Conservation (phyloP, 2,888 invertebrate species). For the Epiblema foenella region DNA sequence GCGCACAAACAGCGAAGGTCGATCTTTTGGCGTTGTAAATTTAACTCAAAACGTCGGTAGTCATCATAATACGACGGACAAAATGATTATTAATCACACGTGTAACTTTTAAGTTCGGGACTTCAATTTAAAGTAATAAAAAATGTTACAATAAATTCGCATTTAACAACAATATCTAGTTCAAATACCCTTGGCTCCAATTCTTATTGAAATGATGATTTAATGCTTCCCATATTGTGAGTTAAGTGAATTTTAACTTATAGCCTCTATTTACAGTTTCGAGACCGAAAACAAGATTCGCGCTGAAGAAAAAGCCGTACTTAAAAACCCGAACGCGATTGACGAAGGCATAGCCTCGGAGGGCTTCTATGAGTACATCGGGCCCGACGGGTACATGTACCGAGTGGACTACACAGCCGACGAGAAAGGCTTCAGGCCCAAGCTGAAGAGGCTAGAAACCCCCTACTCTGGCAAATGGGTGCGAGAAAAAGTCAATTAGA, state of each 20-base stretch:
- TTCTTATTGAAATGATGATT: constrained; percentile 21
- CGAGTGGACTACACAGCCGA: constrained; percentile 82
- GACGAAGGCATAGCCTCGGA: constrained; percentile 81
- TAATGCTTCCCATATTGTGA: constrained; percentile 13
- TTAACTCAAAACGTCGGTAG: constrained; percentile 8
- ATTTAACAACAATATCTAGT: constrained; percentile 34
- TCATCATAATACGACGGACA: constrained; percentile 14
- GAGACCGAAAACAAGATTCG: constrained; percentile 84
- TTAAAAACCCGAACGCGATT: constrained; percentile 78
- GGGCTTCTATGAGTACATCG: constrained; percentile 83
- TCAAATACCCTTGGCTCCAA: constrained; percentile 21
- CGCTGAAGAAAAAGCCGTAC: constrained; percentile 79
- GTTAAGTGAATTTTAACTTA: constrained; percentile 13
- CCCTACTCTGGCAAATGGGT: constrained; percentile 82
- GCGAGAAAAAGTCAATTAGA: constrained; percentile 74
- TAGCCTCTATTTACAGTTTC: constrained; percentile 65
- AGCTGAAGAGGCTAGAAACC: constrained; percentile 76
- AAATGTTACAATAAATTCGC: constrained; percentile 26
- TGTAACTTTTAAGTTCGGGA: constrained; percentile 1
- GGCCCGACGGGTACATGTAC: constrained; percentile 82
- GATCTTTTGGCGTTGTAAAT: constrained; percentile 32
- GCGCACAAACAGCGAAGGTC: constrained; percentile 32
- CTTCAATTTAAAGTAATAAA: constrained; percentile 25
- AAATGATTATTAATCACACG: constrained; percentile 30
- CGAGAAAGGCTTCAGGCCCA: constrained; percentile 81